Base-by-base conservation (phyloP, 1,140 invertebrate species). In the Varroa destructor region DNA sequence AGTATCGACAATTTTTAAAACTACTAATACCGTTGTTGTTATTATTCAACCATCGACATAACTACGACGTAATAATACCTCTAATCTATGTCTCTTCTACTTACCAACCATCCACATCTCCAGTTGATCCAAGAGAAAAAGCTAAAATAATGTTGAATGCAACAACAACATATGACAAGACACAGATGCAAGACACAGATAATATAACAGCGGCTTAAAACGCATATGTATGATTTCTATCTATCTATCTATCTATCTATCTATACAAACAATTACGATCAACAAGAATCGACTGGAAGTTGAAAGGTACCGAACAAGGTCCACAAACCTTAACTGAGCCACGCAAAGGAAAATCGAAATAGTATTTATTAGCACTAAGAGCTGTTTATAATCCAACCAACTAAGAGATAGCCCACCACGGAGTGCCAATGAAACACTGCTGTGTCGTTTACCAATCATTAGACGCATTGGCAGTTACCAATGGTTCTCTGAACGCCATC, bases 91-190 rank as follows among this genome's bases (percentile, higher is more conserved):
- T 51, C 8, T 8, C 3, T 37, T 25, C 46, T 42, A 36, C 40
- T 36, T 43, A 46, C 14, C 61, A 67, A 46, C 42, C 46, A 51
- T 51, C 46, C 46, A 51, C 46, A 51, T 51, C 46, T 51, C 46
- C 46, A 51, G 46, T 51, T 51, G 46, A 51, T 51, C 46, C 46
- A 51, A 51, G 46, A 51, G 46, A 8, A 51, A 25, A 67, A 40
- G 40, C 46, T 67, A 43, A 25, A 25, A 25, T 37, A 67, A 67
- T 67, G 61, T 43, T 67, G 61, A 67, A 67, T 67, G 61, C 61
- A 67, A 67, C 61, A 67, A 67, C 61, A 67, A 67, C 61, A 67
- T 67, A 67, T 67, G 61, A 67, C 61, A 67, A 14, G 40, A 46
- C 40, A 67, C 2, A 37, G 46, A 40, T 12, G 61, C 40, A 67